Evolutionary conservation across 1,140 invertebrate genomes (phyloP).

Genomic region (Drosophila bipectinata): DNA sequence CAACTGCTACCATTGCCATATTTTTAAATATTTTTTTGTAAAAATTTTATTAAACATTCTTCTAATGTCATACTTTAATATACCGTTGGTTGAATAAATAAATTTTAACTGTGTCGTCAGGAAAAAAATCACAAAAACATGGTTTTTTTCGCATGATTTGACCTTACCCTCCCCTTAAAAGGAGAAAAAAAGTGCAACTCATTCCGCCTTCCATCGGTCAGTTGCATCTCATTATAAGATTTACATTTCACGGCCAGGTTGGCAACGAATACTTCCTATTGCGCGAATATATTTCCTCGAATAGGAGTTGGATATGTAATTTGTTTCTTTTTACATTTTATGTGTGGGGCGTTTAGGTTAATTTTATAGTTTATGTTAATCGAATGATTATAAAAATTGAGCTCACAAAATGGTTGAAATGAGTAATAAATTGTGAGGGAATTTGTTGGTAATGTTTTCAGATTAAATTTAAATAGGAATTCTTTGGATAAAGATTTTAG

Average conservation of each 20-base stretch:
- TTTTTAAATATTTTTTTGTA: too few species aligned
- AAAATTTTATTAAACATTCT: too few species aligned
- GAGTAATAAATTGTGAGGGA: constrained; percentile 5
- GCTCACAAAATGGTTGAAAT: background rate
- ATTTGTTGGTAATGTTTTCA: constrained; percentile 1
- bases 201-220: constrained; percentile 31
- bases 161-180: too few species aligned
- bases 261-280: constrained; percentile 32
- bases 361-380: constrained; percentile 29
- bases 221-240: constrained; percentile 64
- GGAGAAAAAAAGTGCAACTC: constrained; percentile 44
- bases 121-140: too few species aligned
- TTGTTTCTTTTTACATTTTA: background rate
- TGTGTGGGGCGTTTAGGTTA: background rate
- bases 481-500: background rate
- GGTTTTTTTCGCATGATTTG: too few species aligned
- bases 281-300: constrained; percentile 26
- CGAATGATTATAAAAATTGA: background rate
- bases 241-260: constrained; percentile 73
- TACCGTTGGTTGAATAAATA: too few species aligned
- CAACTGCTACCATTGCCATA: too few species aligned
- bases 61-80: too few species aligned
- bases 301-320: constrained; percentile 21
- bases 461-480: background rate
- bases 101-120: too few species aligned